Percentiles rank a stretch among this genome's conserved stretches.
phyloP scores from a whole-genome alignment of 2,888 invertebrate genomes.

The Harpagoxenus sublaevis region DNA sequence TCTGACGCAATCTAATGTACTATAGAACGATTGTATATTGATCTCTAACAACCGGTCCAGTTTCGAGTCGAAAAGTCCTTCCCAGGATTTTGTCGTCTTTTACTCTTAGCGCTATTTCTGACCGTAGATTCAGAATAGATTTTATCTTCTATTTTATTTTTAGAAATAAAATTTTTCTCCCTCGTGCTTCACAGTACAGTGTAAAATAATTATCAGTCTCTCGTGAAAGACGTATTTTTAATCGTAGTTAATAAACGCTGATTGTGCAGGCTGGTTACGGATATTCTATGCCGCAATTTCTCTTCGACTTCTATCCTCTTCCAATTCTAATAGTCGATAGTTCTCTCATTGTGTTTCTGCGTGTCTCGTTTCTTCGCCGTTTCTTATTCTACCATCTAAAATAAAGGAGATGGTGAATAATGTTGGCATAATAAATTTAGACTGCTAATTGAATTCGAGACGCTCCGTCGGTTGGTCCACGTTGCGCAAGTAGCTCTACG shows the following conservation, averaged over 20 bases:
- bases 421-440: slow-evolving; percentile 61
- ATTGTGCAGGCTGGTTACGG: neutral
- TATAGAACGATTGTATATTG: neutral
- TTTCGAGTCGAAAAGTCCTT: neutral
- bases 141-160: neutral
- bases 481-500: slow-evolving; percentile 62
- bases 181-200: neutral
- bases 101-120: neutral
- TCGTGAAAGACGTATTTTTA: neutral
- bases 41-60: neutral
- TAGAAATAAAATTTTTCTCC: slow-evolving; percentile 3
- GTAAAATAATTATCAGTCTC: neutral
- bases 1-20: too few species aligned
- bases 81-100: neutral
- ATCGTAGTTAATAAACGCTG: neutral
- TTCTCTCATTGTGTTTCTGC: neutral
- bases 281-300: slow-evolving; percentile 4
- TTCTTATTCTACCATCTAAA: slow-evolving; percentile 1
- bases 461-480: slow-evolving; percentile 60
- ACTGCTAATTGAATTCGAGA: slow-evolving; percentile 67
- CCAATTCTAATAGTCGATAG: neutral
- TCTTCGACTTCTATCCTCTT: neutral
- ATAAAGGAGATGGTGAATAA: slow-evolving; percentile 55
- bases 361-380: neutral
- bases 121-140: neutral